Base-by-base conservation (phyloP, 1,140 invertebrate species). In the Sinonovacula constricta region DNA sequence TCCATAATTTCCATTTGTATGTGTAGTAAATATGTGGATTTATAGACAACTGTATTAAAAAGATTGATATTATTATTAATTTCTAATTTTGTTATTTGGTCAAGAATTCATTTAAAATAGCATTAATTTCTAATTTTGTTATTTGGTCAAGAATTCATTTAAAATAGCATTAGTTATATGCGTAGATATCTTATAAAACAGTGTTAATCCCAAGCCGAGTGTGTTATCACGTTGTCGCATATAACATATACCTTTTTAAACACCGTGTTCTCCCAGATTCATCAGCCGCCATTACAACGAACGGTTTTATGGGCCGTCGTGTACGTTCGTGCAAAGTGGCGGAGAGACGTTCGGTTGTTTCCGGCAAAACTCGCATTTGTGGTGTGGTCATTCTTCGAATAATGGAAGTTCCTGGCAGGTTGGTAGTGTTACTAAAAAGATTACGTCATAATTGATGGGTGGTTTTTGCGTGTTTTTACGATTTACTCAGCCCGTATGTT, bases 241-340 rank as follows among this genome's bases (percentile, higher is more conserved):
- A 18, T 24, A 53, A 53, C 51, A 1, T n/a, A 53, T 24, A 18
- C n/a, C 14, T 24, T 34, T 18, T 34, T 18, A n/a, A 14, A 14
- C 2, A 63, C 15, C 14, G 14, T 18, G n/a, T 26, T 30, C 39
- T 28, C 56, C 12, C 49, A 69, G 66, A 34, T 69, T 80, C 63
- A 84, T 86, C 10, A 78, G 77, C 0, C 12, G 60, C 31, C 71
- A 79, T 31, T 78, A 65, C 51, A 45, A 33, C 14, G 74, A 81
- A 15, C 70, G 76, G 18, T 54, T 69, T 1, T 39, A 81, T 1
- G 85, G 79, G 30, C 80, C 78, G 2, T 31, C 51, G 18, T 86
- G 85, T 63, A 81, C 72, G 14, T 86, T 84, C 70, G 78, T 86
- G 1, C 53, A 66, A 7, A 51, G 51, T 22, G 70, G n/a, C 14